phyloP scores from a whole-genome alignment of 2,113 vertebrate species.

The Eupsittula cactorum region DNA sequence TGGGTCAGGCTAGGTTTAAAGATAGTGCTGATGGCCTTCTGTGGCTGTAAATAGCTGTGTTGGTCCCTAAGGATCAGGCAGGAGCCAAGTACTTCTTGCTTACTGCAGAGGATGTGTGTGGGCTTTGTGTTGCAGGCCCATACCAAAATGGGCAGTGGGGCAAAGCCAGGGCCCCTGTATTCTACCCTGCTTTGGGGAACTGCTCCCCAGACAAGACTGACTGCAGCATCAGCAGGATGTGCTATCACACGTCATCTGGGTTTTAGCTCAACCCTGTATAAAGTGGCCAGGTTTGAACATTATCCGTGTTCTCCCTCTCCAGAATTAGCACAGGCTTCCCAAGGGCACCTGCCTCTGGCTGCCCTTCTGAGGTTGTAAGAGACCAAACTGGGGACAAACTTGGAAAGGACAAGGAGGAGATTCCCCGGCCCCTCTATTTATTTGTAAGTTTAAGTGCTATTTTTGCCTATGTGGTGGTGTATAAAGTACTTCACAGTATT shows the following conservation, averaged over 20 bases:
- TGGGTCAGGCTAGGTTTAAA: neutral
- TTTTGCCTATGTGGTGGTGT: conserved; percentile 38
- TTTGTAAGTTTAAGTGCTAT: conserved; percentile 61
- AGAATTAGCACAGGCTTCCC: neutral
- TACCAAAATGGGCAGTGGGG: fast-evolving
- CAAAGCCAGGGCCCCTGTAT: neutral
- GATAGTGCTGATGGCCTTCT: neutral
- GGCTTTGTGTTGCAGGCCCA: neutral
- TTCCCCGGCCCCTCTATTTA: conserved; percentile 46
- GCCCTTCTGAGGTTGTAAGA: neutral
- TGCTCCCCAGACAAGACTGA: neutral
- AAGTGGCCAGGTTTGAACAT: neutral
- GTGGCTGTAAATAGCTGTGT: neutral
- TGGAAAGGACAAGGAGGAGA: conserved; percentile 12
- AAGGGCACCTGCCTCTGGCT: neutral
- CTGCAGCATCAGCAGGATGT: fast-evolving
- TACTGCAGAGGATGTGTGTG: neutral
- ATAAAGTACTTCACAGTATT: neutral
- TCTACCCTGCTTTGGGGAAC: neutral
- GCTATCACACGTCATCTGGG: fast-evolving
- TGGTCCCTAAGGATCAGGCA: neutral
- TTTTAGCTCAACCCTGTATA: neutral
- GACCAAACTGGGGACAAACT: neutral
- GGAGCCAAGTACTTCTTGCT: neutral
- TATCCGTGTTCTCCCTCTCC: neutral